Evolutionary conservation across 1,140 invertebrate species (phyloP).

Genomic region (Belonocnema kinseyi): DNA sequence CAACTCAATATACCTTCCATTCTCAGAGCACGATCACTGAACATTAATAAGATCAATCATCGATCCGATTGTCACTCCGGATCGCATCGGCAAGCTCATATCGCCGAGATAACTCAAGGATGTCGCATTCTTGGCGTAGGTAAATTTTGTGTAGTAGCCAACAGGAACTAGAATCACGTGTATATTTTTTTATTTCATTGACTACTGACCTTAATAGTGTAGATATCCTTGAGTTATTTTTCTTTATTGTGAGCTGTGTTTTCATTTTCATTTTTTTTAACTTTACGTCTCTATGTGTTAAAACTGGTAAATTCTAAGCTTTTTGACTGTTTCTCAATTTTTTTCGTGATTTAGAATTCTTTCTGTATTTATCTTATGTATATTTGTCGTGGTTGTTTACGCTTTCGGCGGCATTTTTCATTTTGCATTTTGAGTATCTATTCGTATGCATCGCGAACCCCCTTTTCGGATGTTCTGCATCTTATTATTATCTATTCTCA

Average conservation of each 20-base stretch:
- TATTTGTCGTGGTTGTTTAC: neutral
- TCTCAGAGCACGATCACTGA: neutral
- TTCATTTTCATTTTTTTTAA: neutral
- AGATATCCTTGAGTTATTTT: slow-evolving; percentile 20
- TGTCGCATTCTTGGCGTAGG: neutral
- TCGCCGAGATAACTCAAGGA: slow-evolving; percentile 12
- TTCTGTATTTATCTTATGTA: neutral
- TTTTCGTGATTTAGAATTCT: neutral
- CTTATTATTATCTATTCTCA: neutral
- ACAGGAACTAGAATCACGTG: neutral
- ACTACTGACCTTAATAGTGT: neutral
- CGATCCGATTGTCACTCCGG: neutral
- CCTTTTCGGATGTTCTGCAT: neutral
- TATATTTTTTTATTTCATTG: neutral
- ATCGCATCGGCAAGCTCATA: neutral
- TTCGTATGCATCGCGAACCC: neutral
- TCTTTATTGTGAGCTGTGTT: neutral
- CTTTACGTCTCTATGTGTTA: neutral
- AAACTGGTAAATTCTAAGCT: neutral
- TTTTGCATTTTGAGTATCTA: neutral
- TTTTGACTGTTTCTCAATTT: neutral
- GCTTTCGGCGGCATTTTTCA: neutral
- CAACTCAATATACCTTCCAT: neutral
- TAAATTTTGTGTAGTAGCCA: neutral
- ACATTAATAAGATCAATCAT: neutral